Base-by-base conservation (phyloP, 2,888 invertebrate species). In the Callinectes sapidus region DNA sequence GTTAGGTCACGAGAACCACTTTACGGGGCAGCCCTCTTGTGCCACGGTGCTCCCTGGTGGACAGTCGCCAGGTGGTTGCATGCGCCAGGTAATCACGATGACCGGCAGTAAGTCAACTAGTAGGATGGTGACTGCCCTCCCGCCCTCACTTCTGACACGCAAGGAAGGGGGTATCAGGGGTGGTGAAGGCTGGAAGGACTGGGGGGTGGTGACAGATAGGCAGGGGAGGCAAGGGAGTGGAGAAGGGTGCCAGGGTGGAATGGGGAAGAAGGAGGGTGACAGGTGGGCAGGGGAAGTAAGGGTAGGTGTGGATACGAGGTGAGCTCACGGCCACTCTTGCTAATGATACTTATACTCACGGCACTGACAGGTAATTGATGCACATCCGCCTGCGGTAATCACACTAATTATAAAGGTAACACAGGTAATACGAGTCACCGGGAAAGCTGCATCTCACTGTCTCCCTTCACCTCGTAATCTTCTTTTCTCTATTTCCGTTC, bases 301-400 rank as follows among this genome's bases (percentile, higher is more conserved):
- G 2, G 8, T 1, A 35, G 81, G 32, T 32, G 81, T 32, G 35
- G 32, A 81, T 81, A 35, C 14, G 81, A 81, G 2, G 35, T 16
- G 81, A 28, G 28, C 81, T 35, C 81, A 81, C 35, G 14, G 32
- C 35, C 35, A 81, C 81, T 81, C 81, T 35, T 35, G 14, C 35
- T 81, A 81, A 81, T 32, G 81, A 81, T 81, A 32, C 81, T 81
- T 16, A 81, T 81, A 14, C 35, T 81, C 81, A 32, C 81, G 81
- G 35, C 14, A 13, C 81, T 16, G 81, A 81, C 81, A 81, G 81
- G 35, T 35, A 81, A 35, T 81, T 81, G 81, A 32, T 81, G 35
- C 32, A 32, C 81, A 1, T 35, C 35, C 81, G 35, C 35, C 16
- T 81, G 81, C 2, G 3, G 81, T 81, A 81, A 81, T 81, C 32